Evolutionary conservation across 2,113 vertebrate genomes (phyloP), one percentile per base, ranked within the genome.

Genomic region (Gallinago media): DNA sequence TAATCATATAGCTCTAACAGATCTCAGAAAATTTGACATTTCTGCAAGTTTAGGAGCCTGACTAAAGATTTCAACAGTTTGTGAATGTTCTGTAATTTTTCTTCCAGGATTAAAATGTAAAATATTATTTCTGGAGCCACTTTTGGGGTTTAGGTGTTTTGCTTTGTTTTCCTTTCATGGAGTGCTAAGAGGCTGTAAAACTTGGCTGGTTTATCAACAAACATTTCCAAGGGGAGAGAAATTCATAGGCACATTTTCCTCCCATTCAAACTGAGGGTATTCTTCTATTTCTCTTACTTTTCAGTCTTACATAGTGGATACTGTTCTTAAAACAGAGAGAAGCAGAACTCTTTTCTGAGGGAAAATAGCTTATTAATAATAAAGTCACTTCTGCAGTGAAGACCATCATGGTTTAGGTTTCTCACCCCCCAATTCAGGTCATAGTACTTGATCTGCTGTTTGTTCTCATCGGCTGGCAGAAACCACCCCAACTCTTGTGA

Each of bases 201-300:
- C 27, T 85, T 81, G 5, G 4, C 47, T 84, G 77, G 18, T 58
- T 93, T 85, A 78, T 49, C 62, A 38, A 3, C 40, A 73, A 34
- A 32, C n/a, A 71, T 75, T 85, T 38, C 74, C n/a, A 68, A 46
- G 29, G 61, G 62, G 7, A 32, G 25, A 86, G 50, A n/a, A 84
- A 34, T 61, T 12, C 25, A 44, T 36, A 36, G 42, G 38, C 34
- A 75, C n/a, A 4, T 84, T 95, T 66, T 73, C 21, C 10, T 16
- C 27, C 44, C 47, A 72, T 65, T 46, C 63, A n/a, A 61, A 32
- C 31, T 11, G 27, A 94, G 79, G 26, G 46, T 63, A 26, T 83
- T 88, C 54, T 88, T 95, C 76, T 82, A 5, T 95, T 91, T 86
- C 83, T 94, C 68, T 85, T 40, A 29, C 46, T 93, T 94, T 74